Evolutionary conservation across 2,113 vertebrate species (phyloP), one percentile per base, ranked within the genome.

Genomic region (Pseudorhombus dupliciocellatus): DNA sequence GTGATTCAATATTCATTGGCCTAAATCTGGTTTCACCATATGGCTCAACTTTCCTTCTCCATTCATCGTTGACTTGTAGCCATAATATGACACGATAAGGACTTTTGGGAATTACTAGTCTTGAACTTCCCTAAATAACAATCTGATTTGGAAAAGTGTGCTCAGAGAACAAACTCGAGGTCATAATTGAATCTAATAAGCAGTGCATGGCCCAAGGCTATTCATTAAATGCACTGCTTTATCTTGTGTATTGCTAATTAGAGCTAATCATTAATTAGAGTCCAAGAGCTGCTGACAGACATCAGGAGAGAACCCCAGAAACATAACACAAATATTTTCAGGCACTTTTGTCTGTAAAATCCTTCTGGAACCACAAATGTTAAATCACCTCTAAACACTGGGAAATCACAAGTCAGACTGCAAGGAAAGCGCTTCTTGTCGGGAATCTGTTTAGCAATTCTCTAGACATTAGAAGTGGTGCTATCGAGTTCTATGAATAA

Each of bases 401-500:
- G 44, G 30, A 65, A 63, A 11, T 14, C 26, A 2, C 48, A 30
- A 30, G n/a, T 22, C 54, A 73, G 70, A 64, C 50, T 30, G 42
- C 1, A 12, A 37, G 56, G 48, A 30, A 58, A 44, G 66, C 54
- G 62, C 16, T 25, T 67, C 22, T 64, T 67, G 58, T 52, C 3
- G 72, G 26, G 28, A 51, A 24, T 75, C 59, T 84, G 58, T 57
- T 64, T 12, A 54, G 25, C 21, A 15, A n/a, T 74, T 66, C 70
- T 67, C 40, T 0, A 4, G 31, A 58, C 54, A 57, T 54, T 48
- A 54, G 37, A n/a, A 44, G 26, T n/a, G 37, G 7, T 52, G 56
- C 31, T 70, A 25, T 21, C 18, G 42, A 55, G 24, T 2, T n/a
- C 54, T 80, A 64, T 73, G 77, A 80, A 69, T 69, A 76, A 76